Evolutionary conservation across 2,797 vertebrate genomes (phyloP).

Genomic region (Melanotaenia maccullochi): DNA sequence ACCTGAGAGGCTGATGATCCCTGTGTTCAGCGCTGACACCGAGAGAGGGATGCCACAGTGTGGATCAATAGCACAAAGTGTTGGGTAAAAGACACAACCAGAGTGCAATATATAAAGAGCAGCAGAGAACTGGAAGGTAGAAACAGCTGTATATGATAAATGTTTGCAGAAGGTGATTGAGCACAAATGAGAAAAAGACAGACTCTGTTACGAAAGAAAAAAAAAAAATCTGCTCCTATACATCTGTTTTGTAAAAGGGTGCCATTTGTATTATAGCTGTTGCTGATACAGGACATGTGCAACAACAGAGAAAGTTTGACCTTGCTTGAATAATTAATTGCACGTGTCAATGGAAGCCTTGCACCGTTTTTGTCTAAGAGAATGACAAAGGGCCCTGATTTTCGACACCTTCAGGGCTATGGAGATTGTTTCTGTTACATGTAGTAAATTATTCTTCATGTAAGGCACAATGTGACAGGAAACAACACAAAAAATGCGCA

Average conservation of each 20-base stretch:
- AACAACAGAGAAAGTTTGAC: slow-evolving; percentile 61
- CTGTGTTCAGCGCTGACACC: slow-evolving; percentile 67
- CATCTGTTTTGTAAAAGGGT: slow-evolving; percentile 30
- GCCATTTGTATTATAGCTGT: slow-evolving; percentile 44
- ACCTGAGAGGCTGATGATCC: slow-evolving; percentile 70
- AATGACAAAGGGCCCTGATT: slow-evolving; percentile 36
- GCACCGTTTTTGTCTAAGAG: slow-evolving; percentile 36
- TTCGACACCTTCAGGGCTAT: slow-evolving; percentile 47
- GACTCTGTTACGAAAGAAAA: neutral
- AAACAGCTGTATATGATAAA: slow-evolving; percentile 47
- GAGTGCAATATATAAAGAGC: slow-evolving; percentile 39
- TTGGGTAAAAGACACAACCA: slow-evolving; percentile 54
- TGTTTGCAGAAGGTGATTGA: slow-evolving; percentile 43
- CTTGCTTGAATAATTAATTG: slow-evolving; percentile 66
- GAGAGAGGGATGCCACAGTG: slow-evolving; percentile 65
- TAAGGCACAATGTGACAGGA: slow-evolving; percentile 19
- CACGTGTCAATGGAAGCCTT: slow-evolving; percentile 46
- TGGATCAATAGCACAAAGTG: slow-evolving; percentile 73
- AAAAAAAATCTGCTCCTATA: neutral
- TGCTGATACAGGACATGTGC: slow-evolving; percentile 40
- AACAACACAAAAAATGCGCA: slow-evolving; percentile 30
- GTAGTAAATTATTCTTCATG: slow-evolving; percentile 46
- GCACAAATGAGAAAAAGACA: slow-evolving; percentile 28
- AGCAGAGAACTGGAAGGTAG: slow-evolving; percentile 48
- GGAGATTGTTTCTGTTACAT: slow-evolving; percentile 44